Conservation (phyloP, 2,888 invertebrate species). For the Drosophila stalkeri region DNA sequence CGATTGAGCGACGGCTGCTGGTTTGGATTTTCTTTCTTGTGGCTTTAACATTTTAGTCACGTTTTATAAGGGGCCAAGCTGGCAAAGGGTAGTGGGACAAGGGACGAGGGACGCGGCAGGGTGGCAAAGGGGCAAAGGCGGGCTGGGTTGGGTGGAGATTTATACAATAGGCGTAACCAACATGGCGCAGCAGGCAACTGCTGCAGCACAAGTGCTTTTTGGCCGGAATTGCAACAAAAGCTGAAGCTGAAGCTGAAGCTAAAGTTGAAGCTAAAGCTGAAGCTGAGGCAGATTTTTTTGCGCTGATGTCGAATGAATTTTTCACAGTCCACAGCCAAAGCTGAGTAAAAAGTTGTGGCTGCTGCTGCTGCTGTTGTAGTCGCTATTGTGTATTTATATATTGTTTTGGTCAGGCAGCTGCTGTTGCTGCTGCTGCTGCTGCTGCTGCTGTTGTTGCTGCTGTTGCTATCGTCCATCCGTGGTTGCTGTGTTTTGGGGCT, state of each 20-base stretch:
- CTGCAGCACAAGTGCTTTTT: slow-evolving; percentile 59
- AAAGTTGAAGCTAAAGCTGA: slow-evolving; percentile 39
- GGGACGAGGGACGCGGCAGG: not conserved
- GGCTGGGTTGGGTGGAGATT: slow-evolving; percentile 31
- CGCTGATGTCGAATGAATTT: slow-evolving; percentile 76
- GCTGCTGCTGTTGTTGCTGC: slow-evolving; percentile 16
- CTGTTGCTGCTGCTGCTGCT: slow-evolving; percentile 33
- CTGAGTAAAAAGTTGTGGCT: slow-evolving; percentile 42
- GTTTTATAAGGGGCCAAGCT: slow-evolving; percentile 56
- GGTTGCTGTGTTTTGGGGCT: slow-evolving; percentile 46
- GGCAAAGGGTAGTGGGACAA: not conserved
- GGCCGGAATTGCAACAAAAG: slow-evolving; percentile 56
- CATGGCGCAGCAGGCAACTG: slow-evolving; percentile 61
- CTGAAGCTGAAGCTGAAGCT: slow-evolving; percentile 47
- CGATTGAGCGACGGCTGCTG: slow-evolving; percentile 70
- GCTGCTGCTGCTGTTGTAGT: slow-evolving; percentile 30
- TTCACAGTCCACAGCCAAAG: slow-evolving; percentile 70
- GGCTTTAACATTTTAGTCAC: slow-evolving; percentile 83
- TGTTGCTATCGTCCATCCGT: slow-evolving; percentile 55
- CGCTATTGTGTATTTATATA: slow-evolving; percentile 47
- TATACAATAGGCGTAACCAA: slow-evolving; percentile 69
- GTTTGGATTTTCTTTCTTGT: slow-evolving; percentile 69
- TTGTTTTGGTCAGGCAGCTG: slow-evolving; percentile 64
- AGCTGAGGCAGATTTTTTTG: slow-evolving; percentile 69
- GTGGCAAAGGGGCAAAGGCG: slow-evolving; percentile 9